These are phyloP conservation scores for Sciurus vulgaris DNA, from an alignment of 2,797 vertebrate genomes.

Conservation along the genomic window DNA sequence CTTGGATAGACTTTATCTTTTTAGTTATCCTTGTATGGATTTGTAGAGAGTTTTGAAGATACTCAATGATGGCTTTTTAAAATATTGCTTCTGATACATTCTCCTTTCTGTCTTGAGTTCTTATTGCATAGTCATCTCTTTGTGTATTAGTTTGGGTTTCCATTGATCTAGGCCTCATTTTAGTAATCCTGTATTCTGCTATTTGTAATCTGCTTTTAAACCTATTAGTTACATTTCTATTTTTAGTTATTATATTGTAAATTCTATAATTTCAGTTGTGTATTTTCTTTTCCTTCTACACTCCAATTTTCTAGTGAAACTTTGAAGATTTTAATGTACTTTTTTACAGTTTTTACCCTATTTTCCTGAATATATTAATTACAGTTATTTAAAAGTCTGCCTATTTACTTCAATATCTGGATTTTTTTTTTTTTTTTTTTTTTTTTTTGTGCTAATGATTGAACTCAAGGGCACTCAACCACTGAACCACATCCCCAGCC, in stretches of 20 bases:
- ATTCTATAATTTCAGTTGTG: neutral
- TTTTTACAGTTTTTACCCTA: neutral
- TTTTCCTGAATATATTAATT: neutral
- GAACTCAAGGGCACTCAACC: no score
- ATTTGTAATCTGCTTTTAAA: neutral
- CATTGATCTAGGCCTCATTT: neutral
- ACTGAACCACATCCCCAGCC: no score
- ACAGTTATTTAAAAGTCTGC: neutral
- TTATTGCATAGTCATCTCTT: neutral
- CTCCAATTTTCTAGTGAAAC: neutral
- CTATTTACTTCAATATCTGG: neutral
- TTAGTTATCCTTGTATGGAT: neutral
- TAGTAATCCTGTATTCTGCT: neutral
- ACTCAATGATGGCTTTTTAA: neutral
- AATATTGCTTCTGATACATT: neutral
- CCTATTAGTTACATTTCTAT: neutral
- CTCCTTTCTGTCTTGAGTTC: neutral
- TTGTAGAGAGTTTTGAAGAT: slow-evolving; percentile 32
- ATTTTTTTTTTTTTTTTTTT: neutral
- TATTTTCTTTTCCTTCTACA: neutral
- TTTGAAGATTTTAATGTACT: slow-evolving; percentile 21
- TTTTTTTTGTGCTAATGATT: neutral
- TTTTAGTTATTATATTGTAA: slow-evolving; percentile 53
- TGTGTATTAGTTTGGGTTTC: neutral
- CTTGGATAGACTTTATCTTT: neutral